Base-by-base conservation (phyloP, 2,888 invertebrate genomes). In the Aporophyla lueneburgensis region DNA sequence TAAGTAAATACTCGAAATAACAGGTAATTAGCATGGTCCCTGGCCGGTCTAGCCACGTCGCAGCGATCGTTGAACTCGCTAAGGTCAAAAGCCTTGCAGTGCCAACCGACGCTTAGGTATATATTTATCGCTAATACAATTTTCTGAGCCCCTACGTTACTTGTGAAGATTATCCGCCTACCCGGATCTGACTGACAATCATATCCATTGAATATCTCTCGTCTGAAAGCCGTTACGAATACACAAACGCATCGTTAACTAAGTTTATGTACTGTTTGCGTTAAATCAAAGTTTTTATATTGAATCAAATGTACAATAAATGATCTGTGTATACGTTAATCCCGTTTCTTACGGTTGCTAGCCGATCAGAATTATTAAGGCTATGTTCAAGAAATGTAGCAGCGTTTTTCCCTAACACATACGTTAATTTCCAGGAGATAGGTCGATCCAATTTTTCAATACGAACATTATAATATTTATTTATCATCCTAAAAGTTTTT, bases 1-100 rank as follows among this genome's bases (percentile, higher is more conserved):
- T 71, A 56, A 80, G 74, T 80, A 75, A 81, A 70, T 74, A 74
- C 79, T 87, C 69, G 59, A 79, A 83, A 81, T 80, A 86, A 83
- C 73, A 73, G 72, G 89, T 92, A 91, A 93, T 93, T 91, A 92
- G 88, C 87, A 88, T 87, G 86, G 85, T 82, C 86, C 80, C 78
- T 78, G 85, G 85, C 87, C 88, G 87, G 89, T 87, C 91, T 91
- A 92, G 93, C 86, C 85, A 88, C 84, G 91, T 87, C 81, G 83
- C 80, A 71, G 87, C 88, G 93, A 91, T 78, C 93, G 87, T 91
- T 93, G 94, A 95, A 92, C 95, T 88, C 92, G 76, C 76, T 68
- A 91, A 90, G 95, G 95, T 95, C 95, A 94, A 95, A 90, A 90
- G 91, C 95, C 95, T 90, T 91, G 89, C 88, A 89, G 80, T 89